phyloP scores from a whole-genome alignment of 2,113 vertebrate species.

The Psilopsiagon aymara region DNA sequence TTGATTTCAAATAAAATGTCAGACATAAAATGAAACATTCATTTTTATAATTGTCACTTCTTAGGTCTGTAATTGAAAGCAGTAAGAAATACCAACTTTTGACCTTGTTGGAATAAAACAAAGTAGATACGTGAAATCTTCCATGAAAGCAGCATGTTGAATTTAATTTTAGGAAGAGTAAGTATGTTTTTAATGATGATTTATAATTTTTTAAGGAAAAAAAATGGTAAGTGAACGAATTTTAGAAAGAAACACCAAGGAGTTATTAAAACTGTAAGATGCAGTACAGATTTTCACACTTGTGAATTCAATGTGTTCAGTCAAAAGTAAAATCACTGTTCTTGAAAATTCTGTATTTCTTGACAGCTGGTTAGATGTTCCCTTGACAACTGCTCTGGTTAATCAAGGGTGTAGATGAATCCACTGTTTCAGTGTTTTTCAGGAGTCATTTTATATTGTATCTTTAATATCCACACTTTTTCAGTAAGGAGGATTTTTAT shows the following conservation, averaged over 20 bases:
- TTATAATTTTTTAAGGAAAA: neutral
- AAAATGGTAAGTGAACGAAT: neutral
- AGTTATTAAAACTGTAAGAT: constrained; percentile 5
- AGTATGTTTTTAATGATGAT: neutral
- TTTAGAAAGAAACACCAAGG: neutral
- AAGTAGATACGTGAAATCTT: neutral
- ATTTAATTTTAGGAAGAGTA: neutral
- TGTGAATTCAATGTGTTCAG: constrained; percentile 29
- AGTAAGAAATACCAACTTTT: constrained; percentile 23
- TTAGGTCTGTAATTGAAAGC: neutral
- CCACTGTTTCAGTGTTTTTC: neutral
- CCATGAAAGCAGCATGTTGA: neutral
- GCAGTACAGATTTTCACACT: neutral
- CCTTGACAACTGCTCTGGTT: constrained; percentile 70
- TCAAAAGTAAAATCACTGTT: constrained; percentile 60
- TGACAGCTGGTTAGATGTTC: constrained; percentile 59
- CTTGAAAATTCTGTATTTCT: constrained; percentile 49
- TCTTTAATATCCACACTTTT: constrained; percentile 36
- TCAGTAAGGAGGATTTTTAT: neutral
- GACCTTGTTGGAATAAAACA: neutral
- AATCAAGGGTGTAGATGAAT: constrained; percentile 71
- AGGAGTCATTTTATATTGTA: neutral
- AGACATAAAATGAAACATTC: constrained; percentile 7
- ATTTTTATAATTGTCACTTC: constrained; percentile 29
- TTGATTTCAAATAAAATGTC: constrained; percentile 50